phyloP scores from a whole-genome alignment of 2,113 vertebrate genomes.

The Aramus guarauna region DNA sequence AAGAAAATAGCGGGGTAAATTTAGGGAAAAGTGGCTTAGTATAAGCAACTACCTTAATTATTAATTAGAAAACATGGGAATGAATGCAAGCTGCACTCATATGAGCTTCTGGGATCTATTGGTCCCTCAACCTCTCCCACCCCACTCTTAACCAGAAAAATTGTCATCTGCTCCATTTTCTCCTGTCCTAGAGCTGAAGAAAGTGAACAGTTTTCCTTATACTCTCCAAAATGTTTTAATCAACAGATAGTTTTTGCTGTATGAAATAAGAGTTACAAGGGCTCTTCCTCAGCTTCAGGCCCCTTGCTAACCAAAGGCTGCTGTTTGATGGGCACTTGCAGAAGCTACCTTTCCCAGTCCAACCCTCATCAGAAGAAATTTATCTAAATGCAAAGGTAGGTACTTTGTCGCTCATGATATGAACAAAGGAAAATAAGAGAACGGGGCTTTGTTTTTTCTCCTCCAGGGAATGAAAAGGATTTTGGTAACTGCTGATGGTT shows the following conservation, averaged over 20 bases:
- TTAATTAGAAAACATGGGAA: background rate
- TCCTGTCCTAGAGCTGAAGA: background rate
- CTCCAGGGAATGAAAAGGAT: background rate
- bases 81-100: background rate
- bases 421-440: background rate
- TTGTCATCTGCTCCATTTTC: background rate
- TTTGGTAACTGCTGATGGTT: background rate
- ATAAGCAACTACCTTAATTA: background rate
- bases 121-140: background rate
- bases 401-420: background rate
- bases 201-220: background rate
- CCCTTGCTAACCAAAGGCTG: background rate
- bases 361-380: conserved; percentile 74
- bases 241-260: background rate
- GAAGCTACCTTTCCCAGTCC: conserved; percentile 73
- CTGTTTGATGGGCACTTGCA: conserved; percentile 74
- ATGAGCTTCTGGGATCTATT: background rate
- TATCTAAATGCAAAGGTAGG: conserved; percentile 82
- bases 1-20: background rate
- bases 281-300: background rate
- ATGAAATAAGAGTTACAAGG: background rate
- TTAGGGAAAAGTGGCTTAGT: background rate
- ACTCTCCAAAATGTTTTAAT: background rate
- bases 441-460: background rate
- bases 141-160: background rate